Evolutionary conservation across 2,797 vertebrate species (phyloP).

Genomic region (Silurus aristotelis): DNA sequence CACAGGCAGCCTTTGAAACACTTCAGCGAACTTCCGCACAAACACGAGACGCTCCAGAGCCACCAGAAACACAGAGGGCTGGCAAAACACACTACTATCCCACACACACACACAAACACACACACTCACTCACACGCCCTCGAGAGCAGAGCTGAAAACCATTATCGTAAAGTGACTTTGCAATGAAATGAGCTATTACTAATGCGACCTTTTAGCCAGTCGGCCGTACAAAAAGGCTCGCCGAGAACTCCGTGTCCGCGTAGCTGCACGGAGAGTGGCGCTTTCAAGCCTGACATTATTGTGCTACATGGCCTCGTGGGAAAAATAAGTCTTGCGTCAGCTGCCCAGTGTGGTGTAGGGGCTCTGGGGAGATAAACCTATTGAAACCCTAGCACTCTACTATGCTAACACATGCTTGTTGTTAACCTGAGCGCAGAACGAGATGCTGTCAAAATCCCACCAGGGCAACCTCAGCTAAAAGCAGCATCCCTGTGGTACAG

Average conservation of each 20-base stretch:
- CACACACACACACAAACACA: slow-evolving; percentile 10
- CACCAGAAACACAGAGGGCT: slow-evolving; percentile 23
- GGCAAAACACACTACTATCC: neutral
- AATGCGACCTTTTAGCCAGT: slow-evolving; percentile 37
- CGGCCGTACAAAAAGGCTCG: slow-evolving; percentile 6
- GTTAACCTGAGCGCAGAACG: slow-evolving; percentile 51
- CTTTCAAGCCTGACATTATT: slow-evolving; percentile 41
- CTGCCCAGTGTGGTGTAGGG: slow-evolving; percentile 65
- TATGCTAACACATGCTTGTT: slow-evolving; percentile 60
- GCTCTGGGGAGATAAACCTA: slow-evolving; percentile 72
- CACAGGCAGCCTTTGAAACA: slow-evolving; percentile 21
- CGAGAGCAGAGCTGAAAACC: slow-evolving; percentile 34
- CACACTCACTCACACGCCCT: slow-evolving; percentile 29
- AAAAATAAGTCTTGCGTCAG: slow-evolving; percentile 67
- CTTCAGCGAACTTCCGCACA: slow-evolving; percentile 21
- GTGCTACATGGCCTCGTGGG: slow-evolving; percentile 58
- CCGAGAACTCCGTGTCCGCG: neutral
- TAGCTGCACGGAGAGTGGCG: slow-evolving; percentile 1
- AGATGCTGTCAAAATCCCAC: slow-evolving; percentile 61
- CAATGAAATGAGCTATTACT: slow-evolving; percentile 46
- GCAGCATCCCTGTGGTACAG: slow-evolving; percentile 39
- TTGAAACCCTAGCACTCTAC: slow-evolving; percentile 62
- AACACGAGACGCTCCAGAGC: slow-evolving; percentile 13
- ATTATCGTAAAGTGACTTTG: slow-evolving; percentile 47
- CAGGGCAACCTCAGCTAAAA: slow-evolving; percentile 33